Conservation (phyloP, 2,113 vertebrate species). For the Cyanoramphus novaezelandiae region DNA sequence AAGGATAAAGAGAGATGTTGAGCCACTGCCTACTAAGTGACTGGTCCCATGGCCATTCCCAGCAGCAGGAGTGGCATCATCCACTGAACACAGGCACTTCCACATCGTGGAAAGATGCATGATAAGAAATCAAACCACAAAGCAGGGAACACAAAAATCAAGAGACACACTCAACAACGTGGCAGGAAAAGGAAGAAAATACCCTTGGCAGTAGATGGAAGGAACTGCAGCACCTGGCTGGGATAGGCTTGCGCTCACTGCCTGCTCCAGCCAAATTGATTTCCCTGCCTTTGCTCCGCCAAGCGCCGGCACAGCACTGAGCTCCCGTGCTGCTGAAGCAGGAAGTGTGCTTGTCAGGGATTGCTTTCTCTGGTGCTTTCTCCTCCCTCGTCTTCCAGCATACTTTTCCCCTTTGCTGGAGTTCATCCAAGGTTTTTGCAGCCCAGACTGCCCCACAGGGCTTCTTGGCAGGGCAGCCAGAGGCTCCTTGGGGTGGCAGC, state of each 20-base stretch:
- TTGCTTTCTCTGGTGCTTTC: not conserved
- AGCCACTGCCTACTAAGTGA: not conserved
- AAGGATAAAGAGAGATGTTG: not conserved
- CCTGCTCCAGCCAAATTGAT: not conserved
- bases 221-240: fast-evolving
- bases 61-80: not conserved
- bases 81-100: not conserved
- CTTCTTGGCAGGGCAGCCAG: not conserved
- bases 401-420: not conserved
- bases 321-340: not conserved
- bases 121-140: not conserved
- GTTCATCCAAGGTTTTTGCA: not conserved
- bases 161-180: fast-evolving
- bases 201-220: not conserved
- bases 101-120: not conserved
- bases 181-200: not conserved
- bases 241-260: not conserved
- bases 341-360: not conserved
- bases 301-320: not conserved
- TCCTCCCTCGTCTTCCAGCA: not conserved
- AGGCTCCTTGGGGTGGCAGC: not conserved
- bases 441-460: not conserved
- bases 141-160: not conserved
- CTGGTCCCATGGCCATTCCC: not conserved
- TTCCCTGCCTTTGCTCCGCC: not conserved